These are phyloP conservation scores for Microtus montanus DNA, from an alignment of 2,113 vertebrate species.

Conservation along the genomic window DNA sequence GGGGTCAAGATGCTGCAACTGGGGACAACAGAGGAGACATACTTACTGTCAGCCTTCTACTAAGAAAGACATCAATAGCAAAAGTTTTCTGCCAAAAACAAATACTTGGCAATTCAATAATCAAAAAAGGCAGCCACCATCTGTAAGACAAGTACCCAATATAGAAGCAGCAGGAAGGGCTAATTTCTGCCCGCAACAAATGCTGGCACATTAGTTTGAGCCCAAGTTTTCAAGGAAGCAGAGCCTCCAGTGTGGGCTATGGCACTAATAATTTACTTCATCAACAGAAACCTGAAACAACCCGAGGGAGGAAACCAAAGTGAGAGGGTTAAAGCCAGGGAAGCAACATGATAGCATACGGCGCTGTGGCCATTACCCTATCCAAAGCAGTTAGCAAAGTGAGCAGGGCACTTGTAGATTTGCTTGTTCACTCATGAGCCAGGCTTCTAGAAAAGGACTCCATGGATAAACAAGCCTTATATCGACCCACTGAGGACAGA, in stretches of 20 bases:
- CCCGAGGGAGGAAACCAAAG: background rate
- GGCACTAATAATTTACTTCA: conserved; percentile 8
- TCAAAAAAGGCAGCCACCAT: conserved; percentile 37
- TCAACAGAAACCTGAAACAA: background rate
- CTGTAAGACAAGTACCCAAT: background rate
- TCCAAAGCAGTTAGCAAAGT: fast-evolving
- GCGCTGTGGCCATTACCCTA: fast-evolving
- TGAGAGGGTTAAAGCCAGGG: background rate
- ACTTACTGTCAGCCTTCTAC: conserved; percentile 8
- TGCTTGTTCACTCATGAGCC: background rate
- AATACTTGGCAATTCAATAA: conserved; percentile 56
- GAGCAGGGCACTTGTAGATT: background rate
- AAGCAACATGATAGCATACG: too few relatives aligned
- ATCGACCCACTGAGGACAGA: background rate
- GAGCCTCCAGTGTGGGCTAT: background rate
- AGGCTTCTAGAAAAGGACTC: background rate
- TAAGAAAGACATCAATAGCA: conserved; percentile 59
- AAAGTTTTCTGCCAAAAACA: conserved; percentile 60
- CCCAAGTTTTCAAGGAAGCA: background rate
- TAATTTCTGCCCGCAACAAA: background rate
- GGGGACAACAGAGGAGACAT: conserved; percentile 39
- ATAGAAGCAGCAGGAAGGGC: background rate
- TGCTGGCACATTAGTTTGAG: background rate
- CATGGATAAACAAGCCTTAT: too few relatives aligned
- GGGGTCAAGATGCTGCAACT: conserved; percentile 59